A percentile compares a stretch with the other conserved stretches of the same genome.
Conservation (phyloP, 2,888 invertebrate genomes). For the Ceriagrion tenellum region DNA sequence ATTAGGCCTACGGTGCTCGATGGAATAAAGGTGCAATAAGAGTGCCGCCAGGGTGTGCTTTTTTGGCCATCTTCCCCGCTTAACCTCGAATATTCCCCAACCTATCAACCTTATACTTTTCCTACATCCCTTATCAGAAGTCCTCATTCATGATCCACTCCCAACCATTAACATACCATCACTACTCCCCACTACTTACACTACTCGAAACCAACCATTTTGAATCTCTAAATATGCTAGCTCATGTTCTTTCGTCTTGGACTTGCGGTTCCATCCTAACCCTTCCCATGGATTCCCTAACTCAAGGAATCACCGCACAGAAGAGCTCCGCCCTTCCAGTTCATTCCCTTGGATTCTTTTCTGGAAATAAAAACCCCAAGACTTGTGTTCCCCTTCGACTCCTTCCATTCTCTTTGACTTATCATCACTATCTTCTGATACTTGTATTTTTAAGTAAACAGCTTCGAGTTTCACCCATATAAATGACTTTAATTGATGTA, state of each 20-base stretch:
- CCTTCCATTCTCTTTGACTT: no score
- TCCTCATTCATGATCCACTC: background rate
- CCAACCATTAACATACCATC: background rate
- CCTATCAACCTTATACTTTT: background rate
- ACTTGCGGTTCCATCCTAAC: background rate
- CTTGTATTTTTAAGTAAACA: no score
- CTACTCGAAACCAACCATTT: background rate
- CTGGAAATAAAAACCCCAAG: background rate
- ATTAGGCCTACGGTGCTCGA: background rate
- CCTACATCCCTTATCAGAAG: background rate
- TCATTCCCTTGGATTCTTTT: background rate
- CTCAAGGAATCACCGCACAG: background rate
- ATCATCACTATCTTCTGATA: no score
- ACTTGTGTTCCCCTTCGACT: no score
- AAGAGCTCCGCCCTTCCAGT: background rate
- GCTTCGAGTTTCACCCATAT: no score
- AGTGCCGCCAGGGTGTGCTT: background rate
- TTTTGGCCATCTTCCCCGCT: background rate
- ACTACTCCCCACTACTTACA: background rate
- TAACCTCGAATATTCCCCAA: background rate
- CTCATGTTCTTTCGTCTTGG: background rate
- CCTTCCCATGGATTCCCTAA: no score
- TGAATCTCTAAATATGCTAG: background rate
- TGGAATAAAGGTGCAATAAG: conserved; percentile 5
- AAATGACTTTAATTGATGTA: no score